phyloP scores from a whole-genome alignment of 64 coral and sea anemone species.

The Actinia equina region DNA sequence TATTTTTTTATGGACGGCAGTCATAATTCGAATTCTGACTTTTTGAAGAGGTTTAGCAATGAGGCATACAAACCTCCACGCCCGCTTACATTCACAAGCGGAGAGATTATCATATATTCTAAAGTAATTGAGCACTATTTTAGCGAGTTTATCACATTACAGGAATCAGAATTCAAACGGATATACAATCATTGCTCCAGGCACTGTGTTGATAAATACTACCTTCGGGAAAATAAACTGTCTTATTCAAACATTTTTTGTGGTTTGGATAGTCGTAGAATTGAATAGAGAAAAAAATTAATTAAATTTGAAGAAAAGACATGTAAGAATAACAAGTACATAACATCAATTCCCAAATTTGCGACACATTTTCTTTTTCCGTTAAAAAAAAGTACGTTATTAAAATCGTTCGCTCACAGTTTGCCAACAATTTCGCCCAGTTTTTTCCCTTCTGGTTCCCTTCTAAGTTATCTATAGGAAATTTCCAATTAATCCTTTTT shows the following conservation, averaged over 20 bases:
- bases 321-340: not conserved
- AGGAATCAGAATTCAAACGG: slow-evolving; percentile 2
- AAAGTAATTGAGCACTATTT: slow-evolving; percentile 29
- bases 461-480: not conserved
- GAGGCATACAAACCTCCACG: not conserved
- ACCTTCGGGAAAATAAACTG: not conserved
- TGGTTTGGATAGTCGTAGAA: slow-evolving; percentile 1
- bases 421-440: no score
- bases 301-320: not conserved
- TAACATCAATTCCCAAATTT: not conserved
- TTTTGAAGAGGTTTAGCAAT: not conserved
- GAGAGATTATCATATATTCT: slow-evolving; percentile 19
- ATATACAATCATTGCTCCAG: not conserved
- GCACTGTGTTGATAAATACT: slow-evolving; percentile 4
- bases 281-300: not conserved
- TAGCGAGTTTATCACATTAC: slow-evolving; percentile 19
- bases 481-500: not conserved
- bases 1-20: not conserved
- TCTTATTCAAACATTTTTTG: not conserved
- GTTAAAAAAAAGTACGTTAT: not conserved
- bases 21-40: not conserved
- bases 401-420: not conserved
- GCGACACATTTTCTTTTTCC: not conserved
- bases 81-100: not conserved
- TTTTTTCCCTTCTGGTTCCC: no score